phyloP scores from a whole-genome alignment of 2,888 invertebrate species.

The Dermolepida albohirtum region DNA sequence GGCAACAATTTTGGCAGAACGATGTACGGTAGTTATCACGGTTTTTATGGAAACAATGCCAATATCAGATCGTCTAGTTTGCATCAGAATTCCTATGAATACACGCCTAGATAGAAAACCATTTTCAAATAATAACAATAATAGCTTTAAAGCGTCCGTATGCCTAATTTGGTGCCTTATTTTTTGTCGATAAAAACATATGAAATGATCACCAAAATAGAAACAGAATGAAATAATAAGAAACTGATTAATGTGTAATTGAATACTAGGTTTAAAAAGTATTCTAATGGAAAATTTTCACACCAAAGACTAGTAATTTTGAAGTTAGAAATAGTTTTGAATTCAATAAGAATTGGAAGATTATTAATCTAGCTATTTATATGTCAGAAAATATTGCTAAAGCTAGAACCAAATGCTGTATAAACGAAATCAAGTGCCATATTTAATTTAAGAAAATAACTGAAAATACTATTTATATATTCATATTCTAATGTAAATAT shows the following conservation, averaged over 20 bases:
- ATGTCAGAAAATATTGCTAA: no score
- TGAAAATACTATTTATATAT: constrained; percentile 23
- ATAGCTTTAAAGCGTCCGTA: neutral
- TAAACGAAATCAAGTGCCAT: constrained; percentile 9
- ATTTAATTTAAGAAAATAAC: constrained; percentile 12
- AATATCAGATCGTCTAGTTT: constrained; percentile 53
- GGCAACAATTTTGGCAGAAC: constrained; percentile 57
- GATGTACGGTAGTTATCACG: constrained; percentile 60
- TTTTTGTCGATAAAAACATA: no score
- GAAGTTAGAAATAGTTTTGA: neutral
- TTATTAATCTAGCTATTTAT: neutral
- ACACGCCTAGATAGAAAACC: constrained; percentile 53
- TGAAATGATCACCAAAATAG: no score
- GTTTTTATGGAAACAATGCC: constrained; percentile 57
- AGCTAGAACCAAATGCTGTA: no score
- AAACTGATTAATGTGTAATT: no score
- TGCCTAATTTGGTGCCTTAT: neutral
- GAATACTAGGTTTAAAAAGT: no score
- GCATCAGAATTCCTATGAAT: constrained; percentile 58
- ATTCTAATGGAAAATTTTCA: neutral
- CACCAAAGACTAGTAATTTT: no score
- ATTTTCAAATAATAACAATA: neutral
- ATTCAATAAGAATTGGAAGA: neutral
- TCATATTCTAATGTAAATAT: constrained; percentile 16
- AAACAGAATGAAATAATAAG: no score